Base-by-base conservation (phyloP, 2,888 invertebrate genomes). In the Strigamia transsilvanica region DNA sequence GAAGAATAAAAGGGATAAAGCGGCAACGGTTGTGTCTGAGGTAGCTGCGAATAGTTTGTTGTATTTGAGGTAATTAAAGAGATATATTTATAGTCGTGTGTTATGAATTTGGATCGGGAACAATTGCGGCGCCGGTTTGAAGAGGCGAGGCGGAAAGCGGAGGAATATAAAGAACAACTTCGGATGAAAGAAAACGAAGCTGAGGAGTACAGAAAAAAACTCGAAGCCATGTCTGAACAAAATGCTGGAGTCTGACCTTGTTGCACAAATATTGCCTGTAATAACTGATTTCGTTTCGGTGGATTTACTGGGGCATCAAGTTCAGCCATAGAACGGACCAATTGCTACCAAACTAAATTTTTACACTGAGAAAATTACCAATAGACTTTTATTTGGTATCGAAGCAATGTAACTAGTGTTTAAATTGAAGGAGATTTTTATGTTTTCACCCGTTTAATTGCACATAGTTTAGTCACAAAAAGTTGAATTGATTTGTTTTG, bases 171-270 rank as follows among this genome's bases (percentile, higher is more conserved):
- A 73, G 80, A 83, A 73, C 83, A 83, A 21, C 38, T 83, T 10
- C 38, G 83, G 23, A 82, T 82, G 73, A 83, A 82, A 51, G 83
- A 83, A 82, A 77, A 83, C 13, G 83, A 83, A 79, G 83, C 83
- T 12, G 83, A 80, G 34, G 83, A 83, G 66, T 83, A 83, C 46
- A 82, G 83, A 21, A 82, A 78, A 56, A 82, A 82, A 38, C 61
- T 83, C 34, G 83, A 83, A 66, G 84, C 83, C 13, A 79, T 83
- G 42, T n/a, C 82, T 13, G 41, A 56, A 56, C 79, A 82, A 77
- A 41, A 61, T 80, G 38, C 80, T 23, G 56, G 56, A 23, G 41
- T 42, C n/a, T 79, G 42, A 42, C 38, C 42, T 18, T 77, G 78
- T 78, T 78, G 6, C 27, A 80, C 27, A 41, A 23, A 21, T 80